phyloP scores from a whole-genome alignment of 2,113 vertebrate species.

The Amblyopsis rosae region DNA sequence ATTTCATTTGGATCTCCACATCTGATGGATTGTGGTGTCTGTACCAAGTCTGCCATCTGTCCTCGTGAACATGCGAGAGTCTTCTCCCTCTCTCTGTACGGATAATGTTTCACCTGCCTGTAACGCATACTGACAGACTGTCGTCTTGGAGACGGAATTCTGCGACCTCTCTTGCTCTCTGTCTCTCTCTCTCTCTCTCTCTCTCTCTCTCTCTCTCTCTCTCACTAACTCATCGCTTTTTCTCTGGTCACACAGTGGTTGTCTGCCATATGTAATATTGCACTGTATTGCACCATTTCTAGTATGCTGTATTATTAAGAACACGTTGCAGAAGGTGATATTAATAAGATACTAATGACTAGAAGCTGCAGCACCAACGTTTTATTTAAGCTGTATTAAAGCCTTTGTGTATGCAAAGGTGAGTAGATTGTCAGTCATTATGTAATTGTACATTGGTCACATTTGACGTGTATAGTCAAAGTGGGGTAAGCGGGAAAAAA shows the following conservation, averaged over 20 bases:
- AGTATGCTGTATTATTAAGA: too few species aligned
- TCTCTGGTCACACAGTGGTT: background rate
- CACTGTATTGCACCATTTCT: too few species aligned
- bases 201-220: background rate
- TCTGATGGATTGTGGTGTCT: conserved; percentile 43
- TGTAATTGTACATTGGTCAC: too few species aligned
- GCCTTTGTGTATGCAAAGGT: too few species aligned
- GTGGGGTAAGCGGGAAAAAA: too few species aligned
- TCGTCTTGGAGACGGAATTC: conserved; percentile 49
- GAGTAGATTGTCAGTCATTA: too few species aligned
- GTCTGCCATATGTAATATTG: too few species aligned
- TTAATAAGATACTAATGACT: too few species aligned
- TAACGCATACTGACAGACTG: conserved; percentile 43
- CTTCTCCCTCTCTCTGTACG: background rate
- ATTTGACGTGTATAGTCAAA: too few species aligned
- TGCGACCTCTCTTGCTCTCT: conserved; percentile 29
- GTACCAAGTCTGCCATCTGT: conserved; percentile 52
- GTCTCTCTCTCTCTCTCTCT: conserved; percentile 6
- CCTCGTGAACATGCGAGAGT: conserved; percentile 14
- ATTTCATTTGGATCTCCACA: conserved; percentile 70
- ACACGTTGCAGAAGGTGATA: too few species aligned
- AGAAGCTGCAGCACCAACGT: too few species aligned
- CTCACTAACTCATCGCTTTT: background rate
- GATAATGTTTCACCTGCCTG: conserved; percentile 59
- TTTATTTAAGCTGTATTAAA: too few species aligned